Percentiles rank a stretch among this genome's conserved stretches.
Evolutionary conservation across 1,140 invertebrate species (phyloP).

Genomic region (Bilobella aurantiaca): DNA sequence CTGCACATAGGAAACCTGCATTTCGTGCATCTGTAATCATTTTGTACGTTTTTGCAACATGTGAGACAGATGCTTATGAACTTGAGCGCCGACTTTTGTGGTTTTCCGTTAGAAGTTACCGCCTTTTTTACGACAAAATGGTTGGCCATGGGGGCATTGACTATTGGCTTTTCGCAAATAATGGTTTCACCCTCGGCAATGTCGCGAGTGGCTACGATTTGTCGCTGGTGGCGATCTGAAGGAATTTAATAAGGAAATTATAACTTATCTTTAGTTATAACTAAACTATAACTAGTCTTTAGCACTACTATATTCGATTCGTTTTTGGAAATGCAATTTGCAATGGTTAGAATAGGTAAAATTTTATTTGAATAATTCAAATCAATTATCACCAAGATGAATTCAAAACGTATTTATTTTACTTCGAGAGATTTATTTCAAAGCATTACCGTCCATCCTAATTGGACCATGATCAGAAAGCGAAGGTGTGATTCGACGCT

Average conservation of each 20-base stretch:
- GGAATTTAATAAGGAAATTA: neutral
- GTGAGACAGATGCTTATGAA: conserved; percentile 24
- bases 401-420: too few species aligned
- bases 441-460: too few species aligned
- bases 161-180: conserved; percentile 22
- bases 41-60: conserved; percentile 22
- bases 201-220: conserved; percentile 21
- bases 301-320: too few species aligned
- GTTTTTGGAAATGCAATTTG: too few species aligned
- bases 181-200: conserved; percentile 26
- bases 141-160: conserved; percentile 17
- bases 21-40: conserved; percentile 27
- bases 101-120: neutral
- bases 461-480: too few species aligned
- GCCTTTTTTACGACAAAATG: neutral
- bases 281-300: too few species aligned
- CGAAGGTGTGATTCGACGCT: too few species aligned
- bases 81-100: neutral
- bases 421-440: too few species aligned
- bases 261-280: too few species aligned
- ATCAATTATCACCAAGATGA: too few species aligned
- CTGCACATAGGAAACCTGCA: conserved; percentile 29
- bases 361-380: too few species aligned
- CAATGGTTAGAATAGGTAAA: too few species aligned
- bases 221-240: conserved; percentile 5